phyloP scores from a whole-genome alignment of 2,888 invertebrate species.

The Sinhomidia bicolor region DNA sequence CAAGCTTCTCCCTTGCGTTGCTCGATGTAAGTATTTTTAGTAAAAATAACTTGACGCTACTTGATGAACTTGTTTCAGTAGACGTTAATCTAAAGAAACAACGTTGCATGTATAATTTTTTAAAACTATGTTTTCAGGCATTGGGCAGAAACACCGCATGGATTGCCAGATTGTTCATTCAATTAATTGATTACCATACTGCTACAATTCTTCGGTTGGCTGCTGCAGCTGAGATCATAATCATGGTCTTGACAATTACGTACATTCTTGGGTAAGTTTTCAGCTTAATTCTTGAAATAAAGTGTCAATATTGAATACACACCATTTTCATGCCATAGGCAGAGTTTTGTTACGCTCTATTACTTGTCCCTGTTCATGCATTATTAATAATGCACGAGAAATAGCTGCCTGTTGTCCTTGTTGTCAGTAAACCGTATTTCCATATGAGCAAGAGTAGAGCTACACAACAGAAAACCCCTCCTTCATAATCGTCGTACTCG shows the following conservation, averaged over 20 bases:
- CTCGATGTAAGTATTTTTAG: slow-evolving; percentile 96
- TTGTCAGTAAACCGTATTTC: neutral
- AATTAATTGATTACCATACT: slow-evolving; percentile 94
- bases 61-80: neutral
- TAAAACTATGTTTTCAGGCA: slow-evolving; percentile 84
- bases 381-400: neutral
- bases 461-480: neutral
- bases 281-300: slow-evolving; percentile 47
- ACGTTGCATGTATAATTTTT: slow-evolving; percentile 13
- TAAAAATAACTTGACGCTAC: neutral
- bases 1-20: slow-evolving; percentile 94
- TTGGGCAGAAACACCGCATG: slow-evolving; percentile 96
- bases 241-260: slow-evolving; percentile 84
- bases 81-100: neutral
- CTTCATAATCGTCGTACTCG: too few species aligned
- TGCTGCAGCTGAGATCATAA: slow-evolving; percentile 94
- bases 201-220: slow-evolving; percentile 94
- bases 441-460: neutral
- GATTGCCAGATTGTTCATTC: slow-evolving; percentile 92
- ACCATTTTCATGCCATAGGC: too few species aligned
- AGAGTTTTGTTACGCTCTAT: neutral
- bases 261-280: slow-evolving; percentile 90
- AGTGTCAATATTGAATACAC: too few species aligned
- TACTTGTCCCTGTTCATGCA: neutral
- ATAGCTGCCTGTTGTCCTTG: neutral